Evolutionary conservation across 2,888 invertebrate species (phyloP).

Genomic region (Dioctria rufipes): DNA sequence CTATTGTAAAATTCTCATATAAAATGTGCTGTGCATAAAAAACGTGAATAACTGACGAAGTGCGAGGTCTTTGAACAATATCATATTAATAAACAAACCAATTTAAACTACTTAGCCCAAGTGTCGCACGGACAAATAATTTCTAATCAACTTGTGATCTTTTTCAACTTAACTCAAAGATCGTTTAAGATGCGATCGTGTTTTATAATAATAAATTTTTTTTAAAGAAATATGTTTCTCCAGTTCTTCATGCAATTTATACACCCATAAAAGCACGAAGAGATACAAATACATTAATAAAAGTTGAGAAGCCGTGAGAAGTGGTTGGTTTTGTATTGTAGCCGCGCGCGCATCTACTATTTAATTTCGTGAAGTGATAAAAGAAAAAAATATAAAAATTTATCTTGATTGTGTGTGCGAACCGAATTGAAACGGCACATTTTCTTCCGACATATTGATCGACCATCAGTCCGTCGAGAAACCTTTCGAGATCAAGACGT

Average conservation of each 20-base stretch:
- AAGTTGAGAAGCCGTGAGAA: neutral
- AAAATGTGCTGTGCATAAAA: neutral
- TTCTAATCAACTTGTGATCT: conserved; percentile 46
- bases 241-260: too few relatives aligned
- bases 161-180: conserved; percentile 7
- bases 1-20: neutral
- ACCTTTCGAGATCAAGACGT: conserved; percentile 45
- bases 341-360: neutral
- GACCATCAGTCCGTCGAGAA: conserved; percentile 43
- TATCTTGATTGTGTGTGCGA: conserved; percentile 31
- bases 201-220: neutral
- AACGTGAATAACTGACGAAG: conserved; percentile 14
- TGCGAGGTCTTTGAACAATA: conserved; percentile 53
- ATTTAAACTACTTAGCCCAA: conserved; percentile 53
- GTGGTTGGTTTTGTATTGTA: conserved; percentile 1
- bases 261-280: neutral
- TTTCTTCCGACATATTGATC: conserved; percentile 34
- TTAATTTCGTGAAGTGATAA: conserved; percentile 22
- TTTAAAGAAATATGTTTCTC: neutral
- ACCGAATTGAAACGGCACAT: conserved; percentile 36
- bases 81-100: conserved; percentile 59
- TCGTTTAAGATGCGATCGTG: conserved; percentile 12
- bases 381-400: conserved; percentile 16
- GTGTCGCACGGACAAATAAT: conserved; percentile 40
- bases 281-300: conserved; percentile 40